Percentiles rank a stretch among this genome's conserved stretches.
Evolutionary conservation across 2,888 invertebrate genomes (phyloP).

Genomic region (Teinopalpus imperialis): DNA sequence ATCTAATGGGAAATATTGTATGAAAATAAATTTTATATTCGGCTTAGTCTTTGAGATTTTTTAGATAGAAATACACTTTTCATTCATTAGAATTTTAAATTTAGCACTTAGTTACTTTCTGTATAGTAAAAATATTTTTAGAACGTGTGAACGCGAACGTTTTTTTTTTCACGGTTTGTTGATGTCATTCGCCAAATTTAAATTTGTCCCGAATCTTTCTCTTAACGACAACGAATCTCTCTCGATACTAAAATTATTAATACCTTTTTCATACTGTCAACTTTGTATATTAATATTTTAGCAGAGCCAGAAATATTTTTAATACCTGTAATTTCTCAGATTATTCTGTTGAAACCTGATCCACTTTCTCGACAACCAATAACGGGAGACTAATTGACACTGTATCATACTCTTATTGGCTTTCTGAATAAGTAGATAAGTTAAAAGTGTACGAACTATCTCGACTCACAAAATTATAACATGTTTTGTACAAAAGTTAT

Average conservation of each 20-base stretch:
- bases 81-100: background rate
- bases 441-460: too few species aligned
- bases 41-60: too few species aligned
- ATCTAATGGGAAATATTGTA: too few species aligned
- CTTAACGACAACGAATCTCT: background rate
- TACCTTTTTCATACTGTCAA: background rate
- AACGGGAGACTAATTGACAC: background rate
- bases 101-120: background rate
- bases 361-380: background rate
- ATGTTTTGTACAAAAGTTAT: too few species aligned
- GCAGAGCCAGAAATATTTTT: background rate
- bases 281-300: too few species aligned
- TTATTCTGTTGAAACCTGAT: background rate
- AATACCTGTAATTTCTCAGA: background rate
- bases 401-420: background rate
- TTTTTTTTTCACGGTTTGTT: background rate
- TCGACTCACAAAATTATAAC: too few species aligned
- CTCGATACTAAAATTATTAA: slow-evolving; percentile 2
- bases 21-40: too few species aligned
- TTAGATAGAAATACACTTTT: too few species aligned
- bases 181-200: slow-evolving; percentile 1
- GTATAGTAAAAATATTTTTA: background rate
- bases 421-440: too few species aligned
- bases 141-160: too few species aligned
- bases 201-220: background rate